Evolutionary conservation across 2,888 invertebrate species (phyloP).

Genomic region (Apantesis nais): DNA sequence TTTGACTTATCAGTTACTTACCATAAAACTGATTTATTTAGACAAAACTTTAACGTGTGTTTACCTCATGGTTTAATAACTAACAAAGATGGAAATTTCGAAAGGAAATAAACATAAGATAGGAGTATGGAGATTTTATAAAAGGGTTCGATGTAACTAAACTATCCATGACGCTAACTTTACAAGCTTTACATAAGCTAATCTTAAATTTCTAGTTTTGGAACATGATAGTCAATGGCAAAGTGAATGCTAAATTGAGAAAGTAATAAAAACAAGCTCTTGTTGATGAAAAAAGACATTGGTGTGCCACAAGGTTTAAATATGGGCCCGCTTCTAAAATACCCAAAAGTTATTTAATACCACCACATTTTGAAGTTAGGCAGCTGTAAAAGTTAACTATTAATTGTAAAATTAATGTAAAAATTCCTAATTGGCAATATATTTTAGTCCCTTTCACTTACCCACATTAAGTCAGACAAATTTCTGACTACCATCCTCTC

Average conservation of each 20-base stretch:
- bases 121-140: neutral
- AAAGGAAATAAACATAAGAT: neutral
- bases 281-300: slow-evolving; percentile 22
- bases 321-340: slow-evolving; percentile 42
- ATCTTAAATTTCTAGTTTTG: slow-evolving; percentile 10
- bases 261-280: slow-evolving; percentile 3
- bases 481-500: slow-evolving; percentile 35
- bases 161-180: neutral
- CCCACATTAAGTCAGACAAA: slow-evolving; percentile 24
- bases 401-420: slow-evolving; percentile 18
- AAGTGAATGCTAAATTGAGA: slow-evolving; percentile 3
- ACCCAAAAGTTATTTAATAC: slow-evolving; percentile 8
- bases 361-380: slow-evolving; percentile 5
- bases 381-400: slow-evolving; percentile 20
- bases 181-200: too few species aligned
- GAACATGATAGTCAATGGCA: neutral
- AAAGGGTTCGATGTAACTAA: slow-evolving; percentile 3
- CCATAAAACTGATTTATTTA: neutral
- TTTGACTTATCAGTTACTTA: neutral
- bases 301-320: slow-evolving; percentile 54
- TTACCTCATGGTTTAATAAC: neutral
- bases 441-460: slow-evolving; percentile 32
- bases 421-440: slow-evolving; percentile 36
- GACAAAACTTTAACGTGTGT: neutral
- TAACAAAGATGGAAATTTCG: neutral